Percentiles rank a stretch among this genome's conserved stretches.
Evolutionary conservation across 2,888 invertebrate species (phyloP).

Genomic region (Encarsia formosa): DNA sequence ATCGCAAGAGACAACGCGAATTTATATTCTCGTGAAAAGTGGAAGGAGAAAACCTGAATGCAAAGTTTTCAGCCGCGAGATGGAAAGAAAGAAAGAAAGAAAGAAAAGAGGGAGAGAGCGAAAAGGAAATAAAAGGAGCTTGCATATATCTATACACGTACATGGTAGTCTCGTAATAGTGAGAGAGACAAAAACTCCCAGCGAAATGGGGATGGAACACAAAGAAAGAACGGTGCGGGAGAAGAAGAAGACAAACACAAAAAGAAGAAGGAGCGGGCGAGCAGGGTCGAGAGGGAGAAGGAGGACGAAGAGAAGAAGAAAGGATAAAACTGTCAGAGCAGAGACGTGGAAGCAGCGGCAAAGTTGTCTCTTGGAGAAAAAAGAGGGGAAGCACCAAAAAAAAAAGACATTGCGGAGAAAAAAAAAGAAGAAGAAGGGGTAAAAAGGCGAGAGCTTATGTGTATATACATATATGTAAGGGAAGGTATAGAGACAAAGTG

Average conservation of each 20-base stretch:
- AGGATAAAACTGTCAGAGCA: no score
- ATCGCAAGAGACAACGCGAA: no score
- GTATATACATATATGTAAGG: no score
- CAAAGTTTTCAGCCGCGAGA: not conserved
- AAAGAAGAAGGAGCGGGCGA: not conserved
- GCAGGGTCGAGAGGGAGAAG: not conserved
- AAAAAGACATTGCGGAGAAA: not conserved
- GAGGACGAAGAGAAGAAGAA: constrained; percentile 2
- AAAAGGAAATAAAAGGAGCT: not conserved
- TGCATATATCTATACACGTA: not conserved
- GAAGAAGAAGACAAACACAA: constrained; percentile 1
- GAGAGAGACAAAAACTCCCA: constrained; percentile 26
- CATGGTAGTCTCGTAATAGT: not conserved
- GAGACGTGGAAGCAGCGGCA: no score
- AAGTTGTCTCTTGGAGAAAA: no score
- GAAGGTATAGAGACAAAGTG: constrained; percentile 25
- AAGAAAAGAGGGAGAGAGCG: constrained; percentile 1
- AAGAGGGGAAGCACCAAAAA: not conserved
- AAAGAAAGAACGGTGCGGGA: constrained; percentile 21
- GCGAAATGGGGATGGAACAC: constrained; percentile 21
- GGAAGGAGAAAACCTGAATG: not conserved
- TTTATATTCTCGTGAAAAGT: no score
- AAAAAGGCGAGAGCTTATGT: constrained; percentile 21
- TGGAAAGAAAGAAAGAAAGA: constrained; percentile 1
- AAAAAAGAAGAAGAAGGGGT: constrained; percentile 17